Percentiles rank a stretch among this genome's conserved stretches.
Evolutionary conservation across 2,113 vertebrate species (phyloP).

Genomic region (Tychaedon coryphoeus): DNA sequence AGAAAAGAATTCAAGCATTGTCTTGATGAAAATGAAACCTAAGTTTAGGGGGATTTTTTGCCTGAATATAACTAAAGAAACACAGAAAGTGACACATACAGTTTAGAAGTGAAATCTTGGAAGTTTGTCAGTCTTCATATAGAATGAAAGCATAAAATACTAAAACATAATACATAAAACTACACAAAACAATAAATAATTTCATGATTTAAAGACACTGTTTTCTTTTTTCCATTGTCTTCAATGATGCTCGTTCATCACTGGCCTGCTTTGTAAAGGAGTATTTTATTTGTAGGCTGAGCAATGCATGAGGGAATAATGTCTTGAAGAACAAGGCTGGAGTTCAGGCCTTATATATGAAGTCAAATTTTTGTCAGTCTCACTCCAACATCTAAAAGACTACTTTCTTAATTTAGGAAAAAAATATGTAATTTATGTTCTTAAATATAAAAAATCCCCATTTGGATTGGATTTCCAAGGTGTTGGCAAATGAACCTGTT

Average conservation of each 20-base stretch:
- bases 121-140: background rate
- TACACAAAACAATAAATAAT: background rate
- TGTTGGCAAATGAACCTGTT: background rate
- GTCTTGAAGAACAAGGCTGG: background rate
- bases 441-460: background rate
- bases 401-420: background rate
- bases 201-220: background rate
- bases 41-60: fast-evolving
- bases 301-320: background rate
- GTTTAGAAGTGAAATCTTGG: background rate
- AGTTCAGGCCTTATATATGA: background rate
- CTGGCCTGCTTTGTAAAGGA: background rate
- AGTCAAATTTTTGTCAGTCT: background rate
- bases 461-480: background rate
- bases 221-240: background rate
- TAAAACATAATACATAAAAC: background rate
- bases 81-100: background rate
- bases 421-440: background rate
- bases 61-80: background rate
- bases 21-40: background rate
- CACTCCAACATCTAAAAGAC: background rate
- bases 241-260: background rate
- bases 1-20: background rate
- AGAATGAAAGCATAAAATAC: background rate
- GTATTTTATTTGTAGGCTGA: background rate